Percentiles rank a stretch among this genome's conserved stretches.
These are phyloP conservation scores for Drosophila paulistorum DNA, from an alignment of 1,140 invertebrate species.

Conservation along the genomic window DNA sequence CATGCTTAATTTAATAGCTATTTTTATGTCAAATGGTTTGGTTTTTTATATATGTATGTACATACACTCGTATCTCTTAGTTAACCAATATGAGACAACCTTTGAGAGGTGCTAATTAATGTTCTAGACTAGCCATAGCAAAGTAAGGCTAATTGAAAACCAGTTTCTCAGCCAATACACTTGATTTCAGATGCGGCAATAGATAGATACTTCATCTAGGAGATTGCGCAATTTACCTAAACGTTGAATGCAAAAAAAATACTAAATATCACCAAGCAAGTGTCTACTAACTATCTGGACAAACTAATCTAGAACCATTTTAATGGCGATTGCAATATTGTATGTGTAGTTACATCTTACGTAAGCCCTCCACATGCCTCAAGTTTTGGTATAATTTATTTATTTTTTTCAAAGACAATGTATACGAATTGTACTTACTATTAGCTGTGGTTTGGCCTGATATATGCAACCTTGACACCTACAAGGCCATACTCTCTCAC, in stretches of 20 bases:
- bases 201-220: neutral
- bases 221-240: constrained; percentile 1
- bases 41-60: too few species aligned
- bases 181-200: constrained; percentile 3
- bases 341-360: neutral
- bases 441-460: neutral
- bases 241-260: neutral
- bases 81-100: constrained; percentile 1
- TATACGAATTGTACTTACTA: neutral
- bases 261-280: neutral
- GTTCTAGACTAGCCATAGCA: constrained; percentile 8
- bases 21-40: neutral
- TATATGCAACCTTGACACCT: constrained; percentile 6
- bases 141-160: constrained; percentile 10
- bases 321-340: constrained; percentile 1
- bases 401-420: neutral
- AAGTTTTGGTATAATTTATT: constrained; percentile 3
- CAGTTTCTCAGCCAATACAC: neutral
- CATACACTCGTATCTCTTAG: neutral
- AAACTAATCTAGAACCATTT: constrained; percentile 4
- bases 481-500: neutral
- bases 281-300: constrained; percentile 1
- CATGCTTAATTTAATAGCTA: neutral
- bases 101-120: constrained; percentile 10
- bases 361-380: neutral